Evolutionary conservation across 2,113 vertebrate species (phyloP).

Genomic region (Mesitornis unicolor): DNA sequence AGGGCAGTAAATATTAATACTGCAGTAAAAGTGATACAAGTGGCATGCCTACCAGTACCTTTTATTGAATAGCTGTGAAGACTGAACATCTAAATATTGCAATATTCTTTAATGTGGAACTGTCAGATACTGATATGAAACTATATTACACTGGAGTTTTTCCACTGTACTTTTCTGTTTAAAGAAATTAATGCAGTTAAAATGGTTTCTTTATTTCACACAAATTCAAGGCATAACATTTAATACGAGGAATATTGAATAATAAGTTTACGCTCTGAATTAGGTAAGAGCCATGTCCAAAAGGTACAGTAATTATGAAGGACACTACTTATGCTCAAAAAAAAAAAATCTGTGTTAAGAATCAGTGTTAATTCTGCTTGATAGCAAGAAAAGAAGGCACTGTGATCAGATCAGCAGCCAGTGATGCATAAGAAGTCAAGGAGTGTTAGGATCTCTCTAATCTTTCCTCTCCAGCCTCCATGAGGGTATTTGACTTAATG

Average conservation of each 20-base stretch:
- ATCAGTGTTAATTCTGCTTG: not conserved
- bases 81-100: not conserved
- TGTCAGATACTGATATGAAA: not conserved
- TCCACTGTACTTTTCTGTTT: not conserved
- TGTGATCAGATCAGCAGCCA: not conserved
- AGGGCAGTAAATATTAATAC: not conserved
- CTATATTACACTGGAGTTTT: not conserved
- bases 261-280: not conserved
- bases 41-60: not conserved
- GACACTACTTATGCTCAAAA: not conserved
- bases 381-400: not conserved
- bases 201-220: not conserved
- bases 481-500: not conserved
- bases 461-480: not conserved
- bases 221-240: not conserved
- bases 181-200: not conserved
- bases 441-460: not conserved
- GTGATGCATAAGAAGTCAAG: not conserved
- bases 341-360: not conserved
- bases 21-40: not conserved
- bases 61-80: not conserved
- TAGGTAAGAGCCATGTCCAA: not conserved
- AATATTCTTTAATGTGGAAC: not conserved
- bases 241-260: not conserved
- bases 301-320: not conserved